These are phyloP conservation scores for Bombylius major DNA, from an alignment of 2,888 invertebrate species.

Conservation along the genomic window DNA sequence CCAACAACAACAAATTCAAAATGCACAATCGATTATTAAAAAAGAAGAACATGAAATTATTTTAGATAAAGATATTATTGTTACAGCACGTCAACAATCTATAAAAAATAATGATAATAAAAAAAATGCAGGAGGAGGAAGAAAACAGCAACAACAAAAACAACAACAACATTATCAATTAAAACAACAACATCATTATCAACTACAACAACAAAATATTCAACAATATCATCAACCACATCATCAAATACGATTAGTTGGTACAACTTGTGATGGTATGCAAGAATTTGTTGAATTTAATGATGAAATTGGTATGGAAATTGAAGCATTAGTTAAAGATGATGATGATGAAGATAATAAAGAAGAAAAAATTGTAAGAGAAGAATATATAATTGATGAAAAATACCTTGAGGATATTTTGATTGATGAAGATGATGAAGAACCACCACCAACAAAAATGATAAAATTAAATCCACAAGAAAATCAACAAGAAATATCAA, in stretches of 20 bases:
- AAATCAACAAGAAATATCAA: slow-evolving; percentile 36
- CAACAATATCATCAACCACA: not conserved
- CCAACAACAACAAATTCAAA: not conserved
- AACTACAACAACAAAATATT: too few species aligned
- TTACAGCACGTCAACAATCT: not conserved
- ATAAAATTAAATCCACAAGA: slow-evolving; percentile 24
- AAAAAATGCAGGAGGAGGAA: too few species aligned
- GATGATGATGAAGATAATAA: slow-evolving; percentile 11
- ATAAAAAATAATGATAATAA: too few species aligned
- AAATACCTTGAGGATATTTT: not conserved
- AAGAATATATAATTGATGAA: not conserved
- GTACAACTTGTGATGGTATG: too few species aligned
- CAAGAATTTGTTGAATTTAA: not conserved
- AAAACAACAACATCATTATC: too few species aligned
- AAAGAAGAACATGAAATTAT: not conserved
- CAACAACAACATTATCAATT: too few species aligned
- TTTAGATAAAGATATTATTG: not conserved
- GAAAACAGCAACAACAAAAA: too few species aligned
- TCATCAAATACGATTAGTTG: not conserved
- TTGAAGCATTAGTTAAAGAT: slow-evolving; percentile 6
- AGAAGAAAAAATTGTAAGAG: slow-evolving; percentile 4
- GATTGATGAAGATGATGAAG: not conserved
- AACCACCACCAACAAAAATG: slow-evolving; percentile 1
- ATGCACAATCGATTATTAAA: not conserved
- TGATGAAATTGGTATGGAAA: not conserved